Percentiles rank a stretch among this genome's conserved stretches.
These are phyloP conservation scores for Samia ricini DNA, from an alignment of 1,140 invertebrate species.

Conservation along the genomic window DNA sequence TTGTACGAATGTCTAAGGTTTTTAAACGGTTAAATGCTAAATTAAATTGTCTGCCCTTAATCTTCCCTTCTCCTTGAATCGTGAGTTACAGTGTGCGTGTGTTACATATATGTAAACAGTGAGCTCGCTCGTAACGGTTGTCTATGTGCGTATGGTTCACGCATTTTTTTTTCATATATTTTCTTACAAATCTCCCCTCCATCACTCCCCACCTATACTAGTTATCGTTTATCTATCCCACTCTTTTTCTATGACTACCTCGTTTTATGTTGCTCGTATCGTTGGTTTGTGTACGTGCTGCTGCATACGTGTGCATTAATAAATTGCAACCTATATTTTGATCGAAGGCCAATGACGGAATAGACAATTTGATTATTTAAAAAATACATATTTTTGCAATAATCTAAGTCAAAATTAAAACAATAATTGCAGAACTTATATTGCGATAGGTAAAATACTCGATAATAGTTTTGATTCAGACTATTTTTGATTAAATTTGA, in stretches of 20 bases:
- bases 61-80: constrained; percentile 55
- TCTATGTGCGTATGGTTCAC: constrained; percentile 32
- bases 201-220: constrained; percentile 56
- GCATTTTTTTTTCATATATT: constrained; percentile 69
- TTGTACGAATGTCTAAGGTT: background rate
- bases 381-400: background rate
- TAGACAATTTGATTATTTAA: constrained; percentile 21
- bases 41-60: constrained; percentile 45
- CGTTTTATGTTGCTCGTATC: constrained; percentile 26
- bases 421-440: too few species aligned
- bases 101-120: constrained; percentile 28
- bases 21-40: background rate
- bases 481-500: too few species aligned
- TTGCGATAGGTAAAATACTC: too few species aligned
- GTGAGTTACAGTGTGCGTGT: constrained; percentile 35
- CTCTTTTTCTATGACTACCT: constrained; percentile 70
- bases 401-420: background rate
- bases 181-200: constrained; percentile 62
- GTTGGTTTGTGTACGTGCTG: constrained; percentile 46
- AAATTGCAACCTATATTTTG: constrained; percentile 75
- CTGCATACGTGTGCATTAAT: constrained; percentile 57
- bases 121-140: constrained; percentile 44
- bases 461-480: too few species aligned
- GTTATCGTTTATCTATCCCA: constrained; percentile 70
- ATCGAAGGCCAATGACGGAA: constrained; percentile 66